Conservation (phyloP, 2,113 vertebrate genomes). For the Tenrec ecaudatus region DNA sequence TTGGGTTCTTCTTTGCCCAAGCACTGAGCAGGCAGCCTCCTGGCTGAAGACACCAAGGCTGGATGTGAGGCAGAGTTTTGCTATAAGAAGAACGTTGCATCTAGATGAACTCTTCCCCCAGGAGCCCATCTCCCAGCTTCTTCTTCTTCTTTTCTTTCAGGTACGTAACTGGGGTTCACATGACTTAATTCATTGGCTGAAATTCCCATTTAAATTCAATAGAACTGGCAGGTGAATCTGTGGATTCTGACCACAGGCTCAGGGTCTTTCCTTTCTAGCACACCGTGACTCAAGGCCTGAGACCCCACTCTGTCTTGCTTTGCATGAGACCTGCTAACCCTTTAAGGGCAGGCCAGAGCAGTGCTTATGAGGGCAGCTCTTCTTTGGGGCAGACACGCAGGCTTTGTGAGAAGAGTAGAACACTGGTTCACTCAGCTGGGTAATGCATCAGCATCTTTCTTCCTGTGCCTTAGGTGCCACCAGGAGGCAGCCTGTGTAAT, state of each 20-base stretch:
- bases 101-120: too few species aligned
- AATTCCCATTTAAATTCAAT: too few species aligned
- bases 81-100: background rate
- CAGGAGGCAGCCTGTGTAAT: background rate
- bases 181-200: background rate
- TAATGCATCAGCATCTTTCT: background rate
- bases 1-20: too few species aligned
- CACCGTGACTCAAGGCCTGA: too few species aligned
- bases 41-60: background rate
- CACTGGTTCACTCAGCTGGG: background rate
- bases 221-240: background rate
- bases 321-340: background rate
- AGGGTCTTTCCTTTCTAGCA: background rate
- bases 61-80: background rate
- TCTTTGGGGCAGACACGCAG: background rate
- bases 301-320: background rate
- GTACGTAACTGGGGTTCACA: background rate
- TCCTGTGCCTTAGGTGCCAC: too few species aligned
- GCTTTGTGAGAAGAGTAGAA: background rate
- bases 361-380: background rate
- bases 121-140: background rate
- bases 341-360: background rate
- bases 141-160: background rate
- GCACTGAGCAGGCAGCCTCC: too few species aligned
- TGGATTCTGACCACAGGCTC: background rate